Evolutionary conservation across 2,797 vertebrate species (phyloP).

Genomic region (Hybognathus amarus): DNA sequence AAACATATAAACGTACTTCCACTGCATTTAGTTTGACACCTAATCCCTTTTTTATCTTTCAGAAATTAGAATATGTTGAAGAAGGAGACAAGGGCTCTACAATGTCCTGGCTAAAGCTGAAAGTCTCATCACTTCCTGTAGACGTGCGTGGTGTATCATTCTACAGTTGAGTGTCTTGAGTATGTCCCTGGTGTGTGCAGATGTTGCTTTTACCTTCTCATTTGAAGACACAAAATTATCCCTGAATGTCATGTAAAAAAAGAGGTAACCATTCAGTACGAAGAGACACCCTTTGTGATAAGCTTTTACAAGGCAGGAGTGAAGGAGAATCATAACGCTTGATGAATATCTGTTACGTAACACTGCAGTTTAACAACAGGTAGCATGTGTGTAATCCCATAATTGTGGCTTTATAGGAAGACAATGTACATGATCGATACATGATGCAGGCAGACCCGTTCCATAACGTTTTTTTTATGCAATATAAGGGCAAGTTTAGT

Average conservation of each 20-base stretch:
- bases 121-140: constrained; percentile 74
- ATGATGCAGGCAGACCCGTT: background rate
- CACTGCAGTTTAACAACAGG: background rate
- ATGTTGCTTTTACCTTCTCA: constrained; percentile 26
- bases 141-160: constrained; percentile 70
- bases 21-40: background rate
- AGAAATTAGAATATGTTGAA: constrained; percentile 50
- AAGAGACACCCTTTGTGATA: background rate
- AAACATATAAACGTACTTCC: background rate
- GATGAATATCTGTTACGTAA: constrained; percentile 16
- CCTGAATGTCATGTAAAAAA: background rate
- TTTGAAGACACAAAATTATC: constrained; percentile 8
- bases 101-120: constrained; percentile 70
- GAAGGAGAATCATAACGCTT: background rate
- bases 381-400: constrained; percentile 17
- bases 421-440: background rate
- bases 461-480: background rate
- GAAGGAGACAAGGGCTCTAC: constrained; percentile 67
- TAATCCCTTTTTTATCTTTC: constrained; percentile 19
- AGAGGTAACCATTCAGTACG: background rate
- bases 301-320: constrained; percentile 1
- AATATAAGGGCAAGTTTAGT: background rate
- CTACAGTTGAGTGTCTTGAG: constrained; percentile 6
- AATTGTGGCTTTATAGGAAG: constrained; percentile 27
- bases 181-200: constrained; percentile 14